These are phyloP conservation scores for Stenoptilia bipunctidactyla DNA, from an alignment of 2,888 invertebrate species.

Conservation along the genomic window DNA sequence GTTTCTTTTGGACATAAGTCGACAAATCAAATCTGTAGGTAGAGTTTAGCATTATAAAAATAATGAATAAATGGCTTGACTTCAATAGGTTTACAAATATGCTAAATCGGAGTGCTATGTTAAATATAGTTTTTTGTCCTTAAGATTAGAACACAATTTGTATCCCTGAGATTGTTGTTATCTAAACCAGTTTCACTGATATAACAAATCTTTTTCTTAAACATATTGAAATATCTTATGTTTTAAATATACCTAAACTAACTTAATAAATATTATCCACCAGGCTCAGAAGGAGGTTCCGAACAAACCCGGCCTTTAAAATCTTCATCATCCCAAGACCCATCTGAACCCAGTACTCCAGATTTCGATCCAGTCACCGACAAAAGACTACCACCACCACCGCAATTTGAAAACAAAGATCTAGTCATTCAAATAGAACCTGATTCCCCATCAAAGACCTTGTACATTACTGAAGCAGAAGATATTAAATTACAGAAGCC, in stretches of 20 bases:
- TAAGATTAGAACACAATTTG: too few species aligned
- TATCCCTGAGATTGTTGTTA: too few species aligned
- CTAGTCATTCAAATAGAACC: slow-evolving; percentile 46
- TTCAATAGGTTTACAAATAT: too few species aligned
- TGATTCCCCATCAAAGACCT: slow-evolving; percentile 28
- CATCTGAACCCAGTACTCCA: slow-evolving; percentile 38
- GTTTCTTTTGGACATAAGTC: too few species aligned
- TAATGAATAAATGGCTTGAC: too few species aligned
- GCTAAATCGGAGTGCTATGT: too few species aligned
- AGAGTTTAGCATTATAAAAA: too few species aligned
- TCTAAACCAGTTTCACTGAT: not conserved
- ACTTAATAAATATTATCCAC: not conserved
- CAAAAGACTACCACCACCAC: slow-evolving; percentile 28
- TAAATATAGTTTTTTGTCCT: too few species aligned
- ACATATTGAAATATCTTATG: too few species aligned
- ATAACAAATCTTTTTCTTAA: too few species aligned
- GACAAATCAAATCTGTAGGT: too few species aligned
- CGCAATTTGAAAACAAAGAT: slow-evolving; percentile 32
- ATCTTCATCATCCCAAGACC: slow-evolving; percentile 38
- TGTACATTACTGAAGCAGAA: slow-evolving; percentile 46
- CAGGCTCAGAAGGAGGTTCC: slow-evolving; percentile 40
- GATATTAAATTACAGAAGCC: slow-evolving; percentile 43
- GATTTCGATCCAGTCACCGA: slow-evolving; percentile 28
- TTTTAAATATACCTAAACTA: too few species aligned
- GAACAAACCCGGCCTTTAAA: slow-evolving; percentile 38